These are phyloP conservation scores for Hipposideros larvatus DNA, from an alignment of 2,797 vertebrate genomes.

Conservation along the genomic window DNA sequence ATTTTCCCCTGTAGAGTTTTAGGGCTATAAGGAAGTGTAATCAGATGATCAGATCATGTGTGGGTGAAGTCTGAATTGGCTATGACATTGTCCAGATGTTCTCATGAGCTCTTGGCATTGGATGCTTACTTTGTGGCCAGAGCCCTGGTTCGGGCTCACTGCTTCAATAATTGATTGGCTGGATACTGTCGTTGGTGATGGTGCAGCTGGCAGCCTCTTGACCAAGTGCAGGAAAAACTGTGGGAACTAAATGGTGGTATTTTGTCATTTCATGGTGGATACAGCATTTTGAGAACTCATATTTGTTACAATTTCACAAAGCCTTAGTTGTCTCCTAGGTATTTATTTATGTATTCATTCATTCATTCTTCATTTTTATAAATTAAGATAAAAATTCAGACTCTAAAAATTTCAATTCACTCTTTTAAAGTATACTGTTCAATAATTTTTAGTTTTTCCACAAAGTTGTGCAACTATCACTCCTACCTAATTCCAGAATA, in stretches of 20 bases:
- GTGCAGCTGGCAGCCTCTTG: neutral
- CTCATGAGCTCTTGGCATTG: neutral
- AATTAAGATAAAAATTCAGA: conserved; percentile 13
- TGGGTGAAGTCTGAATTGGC: conserved; percentile 6
- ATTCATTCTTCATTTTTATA: neutral
- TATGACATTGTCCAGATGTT: conserved; percentile 1
- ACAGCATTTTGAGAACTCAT: neutral
- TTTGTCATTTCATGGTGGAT: conserved; percentile 23
- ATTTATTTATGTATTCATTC: neutral
- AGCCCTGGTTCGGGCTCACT: neutral
- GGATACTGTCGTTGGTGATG: neutral
- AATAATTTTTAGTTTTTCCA: conserved; percentile 36
- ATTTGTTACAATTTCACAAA: conserved; percentile 40
- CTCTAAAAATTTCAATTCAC: neutral
- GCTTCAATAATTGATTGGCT: neutral
- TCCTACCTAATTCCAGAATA: conserved; percentile 42
- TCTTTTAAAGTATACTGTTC: neutral
- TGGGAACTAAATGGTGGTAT: conserved; percentile 4
- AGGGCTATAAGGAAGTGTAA: neutral
- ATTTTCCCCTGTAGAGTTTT: conserved; percentile 23
- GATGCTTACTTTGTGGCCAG: neutral
- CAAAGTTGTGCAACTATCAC: neutral
- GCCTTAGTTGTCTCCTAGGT: neutral
- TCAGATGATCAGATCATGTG: neutral
- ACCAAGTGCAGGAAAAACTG: neutral